phyloP scores from a whole-genome alignment of 2,888 invertebrate species.

The Digitonthophagus gazella region DNA sequence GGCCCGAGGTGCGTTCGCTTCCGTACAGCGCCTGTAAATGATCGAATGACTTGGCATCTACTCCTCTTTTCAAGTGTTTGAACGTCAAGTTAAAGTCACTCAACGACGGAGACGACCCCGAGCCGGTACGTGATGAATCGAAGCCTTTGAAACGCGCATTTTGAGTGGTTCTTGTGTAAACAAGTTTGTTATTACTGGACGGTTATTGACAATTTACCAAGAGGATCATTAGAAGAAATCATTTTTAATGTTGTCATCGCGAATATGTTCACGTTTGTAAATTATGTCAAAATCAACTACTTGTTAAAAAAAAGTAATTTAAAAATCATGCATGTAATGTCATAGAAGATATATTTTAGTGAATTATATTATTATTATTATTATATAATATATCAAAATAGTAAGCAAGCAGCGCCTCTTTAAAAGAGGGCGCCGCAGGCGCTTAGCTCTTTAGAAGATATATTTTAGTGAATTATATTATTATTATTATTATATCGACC shows the following conservation, averaged over 20 bases:
- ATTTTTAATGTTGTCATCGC: not conserved
- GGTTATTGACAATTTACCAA: not conserved
- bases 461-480: too few relatives aligned
- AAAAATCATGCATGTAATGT: too few relatives aligned
- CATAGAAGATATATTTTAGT: too few relatives aligned
- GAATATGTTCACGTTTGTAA: too few relatives aligned
- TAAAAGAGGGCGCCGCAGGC: too few relatives aligned
- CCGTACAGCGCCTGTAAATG: not conserved
- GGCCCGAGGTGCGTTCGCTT: conserved; percentile 10
- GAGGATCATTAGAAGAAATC: not conserved
- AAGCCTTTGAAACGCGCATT: not conserved
- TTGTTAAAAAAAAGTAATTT: too few relatives aligned
- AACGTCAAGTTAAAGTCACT: conserved; percentile 13
- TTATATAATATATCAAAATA: too few relatives aligned
- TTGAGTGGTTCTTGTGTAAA: not conserved
- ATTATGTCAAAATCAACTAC: too few relatives aligned
- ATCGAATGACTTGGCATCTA: conserved; percentile 11
- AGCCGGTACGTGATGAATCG: conserved; percentile 12
- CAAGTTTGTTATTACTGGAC: not conserved
- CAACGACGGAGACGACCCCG: conserved; percentile 8
- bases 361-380: too few relatives aligned
- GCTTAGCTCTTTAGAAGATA: too few relatives aligned
- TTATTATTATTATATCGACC: too few relatives aligned
- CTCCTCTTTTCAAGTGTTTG: conserved; percentile 9
- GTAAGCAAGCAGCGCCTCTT: too few relatives aligned